Evolutionary conservation across 2,113 vertebrate genomes (phyloP).

Genomic region (Odontesthes bonariensis): DNA sequence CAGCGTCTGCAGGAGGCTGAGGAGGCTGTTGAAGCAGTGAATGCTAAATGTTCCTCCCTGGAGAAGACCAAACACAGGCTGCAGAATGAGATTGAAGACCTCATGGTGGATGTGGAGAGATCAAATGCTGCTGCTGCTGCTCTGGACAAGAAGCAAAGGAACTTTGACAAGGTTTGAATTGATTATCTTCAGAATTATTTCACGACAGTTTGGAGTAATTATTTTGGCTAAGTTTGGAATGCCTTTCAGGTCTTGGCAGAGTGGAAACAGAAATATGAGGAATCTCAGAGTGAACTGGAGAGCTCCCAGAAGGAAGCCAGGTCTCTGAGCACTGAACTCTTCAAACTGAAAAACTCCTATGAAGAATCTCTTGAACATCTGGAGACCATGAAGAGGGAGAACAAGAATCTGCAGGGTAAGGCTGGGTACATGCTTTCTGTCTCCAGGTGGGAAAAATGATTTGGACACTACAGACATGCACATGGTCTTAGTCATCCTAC

Average conservation of each 20-base stretch:
- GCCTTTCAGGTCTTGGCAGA: slow-evolving; percentile 85
- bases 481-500: no score
- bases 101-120: slow-evolving; percentile 90
- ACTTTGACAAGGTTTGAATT: slow-evolving; percentile 89
- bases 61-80: slow-evolving; percentile 94
- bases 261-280: slow-evolving; percentile 96
- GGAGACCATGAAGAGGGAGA: slow-evolving; percentile 78
- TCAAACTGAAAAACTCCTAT: slow-evolving; percentile 93
- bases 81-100: slow-evolving; percentile 93
- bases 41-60: slow-evolving; percentile 91
- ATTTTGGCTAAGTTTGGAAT: no score
- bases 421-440: no score
- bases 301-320: slow-evolving; percentile 92
- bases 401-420: no score
- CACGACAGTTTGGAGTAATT: no score
- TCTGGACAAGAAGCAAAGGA: slow-evolving; percentile 93
- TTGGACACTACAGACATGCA: no score
- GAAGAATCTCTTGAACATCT: slow-evolving; percentile 91
- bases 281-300: slow-evolving; percentile 91
- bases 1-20: slow-evolving; percentile 89
- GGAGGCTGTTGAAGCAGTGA: slow-evolving; percentile 90
- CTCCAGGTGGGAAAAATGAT: no score
- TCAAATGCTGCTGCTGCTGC: slow-evolving; percentile 84
- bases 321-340: slow-evolving; percentile 91
- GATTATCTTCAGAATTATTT: no score